Evolutionary conservation across 2,113 vertebrate species (phyloP).

Genomic region (Rhinichthys klamathensis): DNA sequence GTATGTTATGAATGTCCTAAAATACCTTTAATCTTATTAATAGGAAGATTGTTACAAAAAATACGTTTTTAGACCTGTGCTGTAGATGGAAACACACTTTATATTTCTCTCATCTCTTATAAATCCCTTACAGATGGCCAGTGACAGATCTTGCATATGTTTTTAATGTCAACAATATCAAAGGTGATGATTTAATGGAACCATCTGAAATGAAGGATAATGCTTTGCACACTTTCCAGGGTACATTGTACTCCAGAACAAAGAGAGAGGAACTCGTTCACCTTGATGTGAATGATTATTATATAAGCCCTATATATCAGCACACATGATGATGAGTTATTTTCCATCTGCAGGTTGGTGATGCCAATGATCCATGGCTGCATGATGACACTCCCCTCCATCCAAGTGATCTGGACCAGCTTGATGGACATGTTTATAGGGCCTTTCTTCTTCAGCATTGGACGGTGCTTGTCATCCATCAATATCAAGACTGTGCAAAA

Average conservation of each 20-base stretch:
- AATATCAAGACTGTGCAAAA: constrained; percentile 60
- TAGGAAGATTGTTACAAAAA: not conserved
- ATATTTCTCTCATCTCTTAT: not conserved
- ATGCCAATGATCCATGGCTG: constrained; percentile 86
- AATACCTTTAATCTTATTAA: not conserved
- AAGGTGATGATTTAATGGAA: constrained; percentile 24
- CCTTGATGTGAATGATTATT: not conserved
- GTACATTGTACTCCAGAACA: not conserved
- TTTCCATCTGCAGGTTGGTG: constrained; percentile 80
- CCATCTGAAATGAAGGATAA: constrained; percentile 5
- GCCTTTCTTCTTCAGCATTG: constrained; percentile 81
- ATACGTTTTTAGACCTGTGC: not conserved
- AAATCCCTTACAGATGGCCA: not conserved
- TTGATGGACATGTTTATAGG: constrained; percentile 79
- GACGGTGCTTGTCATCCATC: constrained; percentile 80
- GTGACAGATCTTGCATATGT: not conserved
- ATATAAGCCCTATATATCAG: not conserved
- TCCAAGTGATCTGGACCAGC: constrained; percentile 85
- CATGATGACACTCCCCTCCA: constrained; percentile 84
- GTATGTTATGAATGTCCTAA: not conserved
- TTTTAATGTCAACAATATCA: not conserved
- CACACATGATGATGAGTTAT: not conserved
- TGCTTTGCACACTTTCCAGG: not conserved
- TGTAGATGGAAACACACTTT: not conserved
- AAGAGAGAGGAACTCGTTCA: not conserved